Evolutionary conservation across 1,140 invertebrate genomes (phyloP), one percentile per base, ranked within the genome.

Genomic region (Neomicropteryx cornuta): DNA sequence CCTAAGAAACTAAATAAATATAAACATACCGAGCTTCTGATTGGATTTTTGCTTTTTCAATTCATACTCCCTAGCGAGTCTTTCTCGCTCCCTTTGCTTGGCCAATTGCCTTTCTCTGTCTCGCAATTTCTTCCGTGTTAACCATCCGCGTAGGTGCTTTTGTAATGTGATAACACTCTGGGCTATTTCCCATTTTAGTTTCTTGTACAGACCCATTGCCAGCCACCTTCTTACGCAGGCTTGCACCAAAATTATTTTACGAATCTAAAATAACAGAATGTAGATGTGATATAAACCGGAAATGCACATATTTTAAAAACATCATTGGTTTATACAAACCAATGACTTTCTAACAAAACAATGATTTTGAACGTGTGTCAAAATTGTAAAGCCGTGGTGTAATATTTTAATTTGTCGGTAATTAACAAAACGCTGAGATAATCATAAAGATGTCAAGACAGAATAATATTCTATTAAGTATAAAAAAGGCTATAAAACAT

Each of bases 191-290:
- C 69, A 74, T 38, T 75, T 73, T 27, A 75, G 58, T 20, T 69
- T 62, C 37, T 70, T 60, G 55, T 70, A 78, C 20, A 65, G 53
- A 2, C 70, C 66, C 29, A 68, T 71, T 0, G 81, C 81, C 4
- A 87, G 49, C 78, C 82, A 87, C 38, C 79, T 69, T 17, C 87
- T 66, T 1, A 80, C 67, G 42, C 72, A 77, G 0, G 82, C 67
- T 61, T 88, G 85, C 0, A 84, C 75, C 40, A 78, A 55, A 1
- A 85, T 66, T 17, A 88, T 76, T 48, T 78, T 81, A 32, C 71
- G 69, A 41, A 81, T 61, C 68, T 81, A 65, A 28, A 60, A 55
- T 18, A 19, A 31, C 19, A 40, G 32, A 36, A 36, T n/a, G n/a
- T n/a, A n/a, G n/a, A n/a, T n/a, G n/a, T n/a, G n/a, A n/a, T n/a